A percentile compares a stretch with the other conserved stretches of the same genome.
Evolutionary conservation across 2,888 invertebrate species (phyloP).

Genomic region (Bruchidius siliquastri): DNA sequence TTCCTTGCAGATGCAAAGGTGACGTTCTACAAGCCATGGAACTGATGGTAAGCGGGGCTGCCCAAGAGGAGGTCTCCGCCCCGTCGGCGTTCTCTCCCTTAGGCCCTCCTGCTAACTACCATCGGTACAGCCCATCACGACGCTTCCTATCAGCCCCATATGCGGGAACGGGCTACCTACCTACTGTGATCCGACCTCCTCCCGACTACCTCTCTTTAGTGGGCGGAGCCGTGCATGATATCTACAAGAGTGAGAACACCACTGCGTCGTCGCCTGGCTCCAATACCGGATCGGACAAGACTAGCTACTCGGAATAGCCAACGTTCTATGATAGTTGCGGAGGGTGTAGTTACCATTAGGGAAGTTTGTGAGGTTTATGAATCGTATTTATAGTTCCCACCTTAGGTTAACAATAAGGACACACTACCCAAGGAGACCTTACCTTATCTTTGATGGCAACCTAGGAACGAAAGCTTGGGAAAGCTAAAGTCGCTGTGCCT

Average conservation of each 20-base stretch:
- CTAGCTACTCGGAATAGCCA: conserved; percentile 52
- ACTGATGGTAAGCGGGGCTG: conserved; percentile 63
- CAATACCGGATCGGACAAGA: conserved; percentile 53
- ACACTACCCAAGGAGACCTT: no score
- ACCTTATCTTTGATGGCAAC: no score
- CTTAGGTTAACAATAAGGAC: no score
- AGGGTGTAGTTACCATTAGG: neutral
- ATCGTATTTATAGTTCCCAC: neutral
- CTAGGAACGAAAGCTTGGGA: no score
- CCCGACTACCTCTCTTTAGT: conserved; percentile 43
- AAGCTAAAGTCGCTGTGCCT: no score
- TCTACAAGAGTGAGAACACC: conserved; percentile 44
- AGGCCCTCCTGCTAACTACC: conserved; percentile 58
- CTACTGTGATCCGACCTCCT: conserved; percentile 65
- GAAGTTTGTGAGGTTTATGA: neutral
- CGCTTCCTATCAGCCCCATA: conserved; percentile 79
- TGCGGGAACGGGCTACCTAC: conserved; percentile 76
- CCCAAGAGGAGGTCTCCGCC: conserved; percentile 34
- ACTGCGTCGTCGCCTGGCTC: conserved; percentile 51
- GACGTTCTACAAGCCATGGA: conserved; percentile 93
- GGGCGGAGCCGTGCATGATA: conserved; percentile 43
- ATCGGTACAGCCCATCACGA: conserved; percentile 59
- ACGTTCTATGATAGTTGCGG: neutral
- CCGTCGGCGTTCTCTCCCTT: conserved; percentile 76
- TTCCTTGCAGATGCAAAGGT: conserved; percentile 52